Base-by-base conservation (phyloP, 2,888 invertebrate genomes). In the Antheraea assamensis region DNA sequence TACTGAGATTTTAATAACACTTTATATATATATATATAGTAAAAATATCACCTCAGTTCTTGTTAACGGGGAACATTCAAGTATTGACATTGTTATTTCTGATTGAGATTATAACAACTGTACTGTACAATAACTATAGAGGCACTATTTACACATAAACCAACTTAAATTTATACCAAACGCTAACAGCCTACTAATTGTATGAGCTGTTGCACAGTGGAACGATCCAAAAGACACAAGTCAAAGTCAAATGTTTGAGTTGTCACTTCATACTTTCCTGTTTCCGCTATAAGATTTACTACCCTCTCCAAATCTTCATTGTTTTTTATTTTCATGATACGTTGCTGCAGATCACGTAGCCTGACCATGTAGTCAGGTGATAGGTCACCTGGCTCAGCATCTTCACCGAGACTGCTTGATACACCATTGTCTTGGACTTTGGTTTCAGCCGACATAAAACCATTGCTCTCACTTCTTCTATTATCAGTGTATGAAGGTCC, bases 241-340 rank as follows among this genome's bases (percentile, higher is more conserved):
- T 99, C 98, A 92, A 99, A 99, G 89, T 98, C 98, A 90, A 98
- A 98, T 5, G 98, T 98, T 86, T 97, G 97, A 80, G 97, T 97
- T 1, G 98, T 98, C 74, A 98, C 96, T 92, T 98, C 97, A 90
- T 97, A 98, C 79, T 97, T 96, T 2, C 98, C 98, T 0, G 98
- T 98, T 83, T 98, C 97, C 1, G 98, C 98, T 78, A 99, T 98
- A 78, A 98, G 95, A 85, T 98, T 97, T 0, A 98, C 98, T 64
- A 99, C 97, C 83, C 97, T 96, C 84, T 98, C 98, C 73, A 99
- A 93, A 82, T 98, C 97, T 75, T 97, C 96, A 85, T 97, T 97
- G 87, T 98, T 98, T 85, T 97, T 97, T 70, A 98, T 95, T 21
- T 97, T 97, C 97, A 97, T 98, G 75, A 99, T 98, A 85, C 97